Conservation (phyloP, 2,888 invertebrate genomes). For the Steinernema scapterisci region DNA sequence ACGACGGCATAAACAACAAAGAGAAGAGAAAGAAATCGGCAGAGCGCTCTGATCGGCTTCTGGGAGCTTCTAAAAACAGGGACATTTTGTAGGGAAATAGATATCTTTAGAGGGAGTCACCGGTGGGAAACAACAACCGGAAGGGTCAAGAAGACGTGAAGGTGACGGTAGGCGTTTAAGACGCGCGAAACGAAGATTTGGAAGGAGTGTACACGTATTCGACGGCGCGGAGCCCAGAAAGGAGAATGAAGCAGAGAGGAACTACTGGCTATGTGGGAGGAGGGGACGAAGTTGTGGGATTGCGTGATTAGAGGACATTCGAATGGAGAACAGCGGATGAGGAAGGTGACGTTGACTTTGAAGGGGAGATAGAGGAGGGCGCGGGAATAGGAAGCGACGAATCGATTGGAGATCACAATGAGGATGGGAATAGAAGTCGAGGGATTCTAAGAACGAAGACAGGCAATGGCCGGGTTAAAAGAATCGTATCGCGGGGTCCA, state of each 20-base stretch:
- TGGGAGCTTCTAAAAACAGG: not conserved
- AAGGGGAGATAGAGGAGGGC: constrained; percentile 7
- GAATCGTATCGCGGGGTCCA: constrained; percentile 4
- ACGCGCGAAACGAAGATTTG: not conserved
- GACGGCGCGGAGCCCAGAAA: not conserved
- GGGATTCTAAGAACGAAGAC: not conserved
- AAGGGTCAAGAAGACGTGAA: not conserved
- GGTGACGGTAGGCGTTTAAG: constrained; percentile 8
- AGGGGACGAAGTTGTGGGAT: no score
- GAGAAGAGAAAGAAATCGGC: constrained; percentile 23
- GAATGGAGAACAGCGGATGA: not conserved
- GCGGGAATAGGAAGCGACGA: constrained; percentile 1
- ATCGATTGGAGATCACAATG: constrained; percentile 30
- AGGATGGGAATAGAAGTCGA: constrained; percentile 18
- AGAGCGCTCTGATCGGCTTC: constrained; percentile 29
- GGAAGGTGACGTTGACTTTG: constrained; percentile 10
- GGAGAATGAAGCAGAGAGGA: not conserved
- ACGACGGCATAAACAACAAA: constrained; percentile 30
- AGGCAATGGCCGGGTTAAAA: constrained; percentile 9
- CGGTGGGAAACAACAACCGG: constrained; percentile 7
- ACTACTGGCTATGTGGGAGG: constrained; percentile 14
- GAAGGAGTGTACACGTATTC: constrained; percentile 22
- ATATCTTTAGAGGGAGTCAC: not conserved
- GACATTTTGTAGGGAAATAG: constrained; percentile 19
- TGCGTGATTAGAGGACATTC: constrained; percentile 1